These are phyloP conservation scores for Drosophila cracens DNA, from an alignment of 2,888 invertebrate genomes.

Conservation along the genomic window DNA sequence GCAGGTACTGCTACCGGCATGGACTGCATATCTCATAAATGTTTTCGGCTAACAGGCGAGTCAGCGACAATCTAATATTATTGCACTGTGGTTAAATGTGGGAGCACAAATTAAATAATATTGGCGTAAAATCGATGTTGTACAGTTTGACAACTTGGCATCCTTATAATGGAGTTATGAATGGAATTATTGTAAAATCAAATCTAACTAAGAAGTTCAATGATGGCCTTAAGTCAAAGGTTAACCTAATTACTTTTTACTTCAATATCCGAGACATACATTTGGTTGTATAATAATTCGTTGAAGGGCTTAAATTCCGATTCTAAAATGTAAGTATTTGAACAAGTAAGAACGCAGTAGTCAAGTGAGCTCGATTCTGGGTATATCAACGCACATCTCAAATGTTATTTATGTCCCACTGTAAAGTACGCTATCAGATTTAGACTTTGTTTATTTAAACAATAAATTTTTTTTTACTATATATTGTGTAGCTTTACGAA, in stretches of 20 bases:
- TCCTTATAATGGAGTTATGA: background rate
- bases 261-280: background rate
- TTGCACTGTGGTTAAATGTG: conserved; percentile 26
- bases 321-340: background rate
- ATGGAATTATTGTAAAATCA: background rate
- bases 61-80: conserved; percentile 4
- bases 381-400: background rate
- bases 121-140: background rate
- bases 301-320: background rate
- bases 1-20: background rate
- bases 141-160: background rate
- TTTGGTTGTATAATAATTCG: background rate
- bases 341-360: background rate
- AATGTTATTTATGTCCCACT: conserved; percentile 28
- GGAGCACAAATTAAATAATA: background rate
- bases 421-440: conserved; percentile 24
- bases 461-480: background rate
- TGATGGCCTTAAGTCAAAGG: background rate
- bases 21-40: conserved; percentile 20
- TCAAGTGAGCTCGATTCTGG: background rate
- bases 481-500: background rate
- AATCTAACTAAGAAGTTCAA: background rate
- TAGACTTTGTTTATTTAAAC: conserved; percentile 13
- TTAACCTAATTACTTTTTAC: background rate
- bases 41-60: conserved; percentile 8